Evolutionary conservation across 1,140 invertebrate genomes (phyloP), one percentile per base, ranked within the genome.

Genomic region (Euwallacea fornicatus): DNA sequence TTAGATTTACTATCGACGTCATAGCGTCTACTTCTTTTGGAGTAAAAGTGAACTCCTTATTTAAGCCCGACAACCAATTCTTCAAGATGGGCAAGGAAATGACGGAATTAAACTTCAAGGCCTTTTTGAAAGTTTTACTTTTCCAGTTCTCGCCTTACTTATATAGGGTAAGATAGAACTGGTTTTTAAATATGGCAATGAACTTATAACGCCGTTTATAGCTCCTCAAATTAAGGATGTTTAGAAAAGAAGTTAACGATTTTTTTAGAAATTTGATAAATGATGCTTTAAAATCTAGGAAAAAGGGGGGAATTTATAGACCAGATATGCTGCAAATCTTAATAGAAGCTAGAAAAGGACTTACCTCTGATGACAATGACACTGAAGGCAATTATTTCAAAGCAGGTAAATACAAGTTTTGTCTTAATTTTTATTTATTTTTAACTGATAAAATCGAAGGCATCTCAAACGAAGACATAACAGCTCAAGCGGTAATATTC

Each of bases 241-340:
- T 75, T 50, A 10, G 68, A 11, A 61, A 75, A 55, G 56, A 69
- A 77, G 55, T 69, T 41, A 47, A 46, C 15, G 16, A 72, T 6
- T 78, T 78, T 67, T 78, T 78, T 54, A 65, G n/a, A 11, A 66
- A 66, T 43, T 16, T 78, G 6, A 64, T 77, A 7, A 67, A 67
- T 50, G 72, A 77, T 8, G 76, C 65, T 9, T 82, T 86, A n/a
- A 78, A 77, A 63, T 72, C 73, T 7, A 68, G 84, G 60, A 79
- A 83, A 73, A 60, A 73, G 41, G 72, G 79, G 60, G 74, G 75
- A 0, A 81, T 81, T 43, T 74, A 78, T 46, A 74, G 83, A 3
- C 82, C 80, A 0, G 84, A 85, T 76, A 81, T 86, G 79, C 74
- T 86, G 2, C 80, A 85, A 66, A 64, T 84, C 8, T 76, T 85